phyloP scores from a whole-genome alignment of 2,888 invertebrate species.

The Lucinisca nassula region DNA sequence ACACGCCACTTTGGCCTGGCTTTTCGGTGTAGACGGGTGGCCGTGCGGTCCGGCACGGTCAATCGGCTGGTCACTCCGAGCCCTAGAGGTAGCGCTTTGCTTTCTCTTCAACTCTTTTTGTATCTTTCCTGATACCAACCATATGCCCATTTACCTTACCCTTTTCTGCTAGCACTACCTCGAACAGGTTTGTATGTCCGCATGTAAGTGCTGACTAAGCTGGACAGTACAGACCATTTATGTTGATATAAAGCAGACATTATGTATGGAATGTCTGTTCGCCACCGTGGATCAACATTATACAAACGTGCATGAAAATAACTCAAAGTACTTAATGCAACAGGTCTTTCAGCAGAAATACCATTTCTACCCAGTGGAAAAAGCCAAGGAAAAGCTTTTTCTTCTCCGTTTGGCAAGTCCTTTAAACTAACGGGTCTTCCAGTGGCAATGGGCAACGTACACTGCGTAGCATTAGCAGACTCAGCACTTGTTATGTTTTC shows the following conservation, averaged over 20 bases:
- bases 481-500: background rate
- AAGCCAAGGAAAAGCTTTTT: conserved; percentile 28
- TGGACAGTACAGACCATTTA: background rate
- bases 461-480: background rate
- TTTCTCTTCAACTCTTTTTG: no score
- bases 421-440: background rate
- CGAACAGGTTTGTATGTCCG: background rate
- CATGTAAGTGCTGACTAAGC: background rate
- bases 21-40: no score
- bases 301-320: background rate
- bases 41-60: no score
- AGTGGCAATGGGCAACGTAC: background rate
- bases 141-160: no score
- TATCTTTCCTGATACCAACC: no score
- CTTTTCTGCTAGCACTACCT: no score
- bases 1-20: no score
- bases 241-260: background rate
- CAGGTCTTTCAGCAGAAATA: background rate
- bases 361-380: conserved; percentile 9
- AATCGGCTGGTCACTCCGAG: no score
- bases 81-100: no score
- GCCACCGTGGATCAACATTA: background rate
- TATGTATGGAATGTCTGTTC: background rate
- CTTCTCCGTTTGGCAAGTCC: background rate
- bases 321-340: background rate